phyloP scores from a whole-genome alignment of 2,797 vertebrate genomes.

The Gallinago solitaria region DNA sequence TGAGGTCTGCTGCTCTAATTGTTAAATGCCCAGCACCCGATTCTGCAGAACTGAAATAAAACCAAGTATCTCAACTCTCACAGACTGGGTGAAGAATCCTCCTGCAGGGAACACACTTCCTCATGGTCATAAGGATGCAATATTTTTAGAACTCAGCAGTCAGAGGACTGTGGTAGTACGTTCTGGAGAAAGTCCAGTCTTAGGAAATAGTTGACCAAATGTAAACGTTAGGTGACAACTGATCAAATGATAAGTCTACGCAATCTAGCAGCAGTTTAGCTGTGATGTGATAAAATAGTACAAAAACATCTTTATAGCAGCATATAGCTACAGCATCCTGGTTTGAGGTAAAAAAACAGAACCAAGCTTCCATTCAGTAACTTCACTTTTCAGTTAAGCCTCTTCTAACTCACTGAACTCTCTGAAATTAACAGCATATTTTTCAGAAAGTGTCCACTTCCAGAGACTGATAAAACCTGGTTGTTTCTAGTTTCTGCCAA shows the following conservation, averaged over 20 bases:
- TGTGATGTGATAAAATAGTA: neutral
- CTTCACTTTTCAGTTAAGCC: neutral
- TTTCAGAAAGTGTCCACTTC: neutral
- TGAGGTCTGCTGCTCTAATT: neutral
- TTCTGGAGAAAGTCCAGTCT: neutral
- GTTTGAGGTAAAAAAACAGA: neutral
- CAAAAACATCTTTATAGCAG: neutral
- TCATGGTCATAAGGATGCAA: rapidly evolving
- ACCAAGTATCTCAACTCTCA: neutral
- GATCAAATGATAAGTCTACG: neutral
- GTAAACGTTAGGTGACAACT: neutral
- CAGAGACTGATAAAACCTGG: neutral
- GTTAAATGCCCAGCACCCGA: neutral
- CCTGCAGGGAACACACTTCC: neutral
- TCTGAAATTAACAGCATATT: neutral
- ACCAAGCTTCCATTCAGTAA: neutral
- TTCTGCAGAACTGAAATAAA: neutral
- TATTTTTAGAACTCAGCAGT: neutral
- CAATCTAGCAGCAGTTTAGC: neutral
- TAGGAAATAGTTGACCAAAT: neutral
- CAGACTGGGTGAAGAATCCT: neutral
- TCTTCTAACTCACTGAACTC: neutral
- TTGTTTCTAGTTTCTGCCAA: neutral
- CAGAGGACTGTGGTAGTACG: neutral
- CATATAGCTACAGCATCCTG: neutral